A percentile compares a stretch with the other conserved stretches of the same genome.
Evolutionary conservation across 2,888 invertebrate species (phyloP).

Genomic region (Acrobasis repandana): DNA sequence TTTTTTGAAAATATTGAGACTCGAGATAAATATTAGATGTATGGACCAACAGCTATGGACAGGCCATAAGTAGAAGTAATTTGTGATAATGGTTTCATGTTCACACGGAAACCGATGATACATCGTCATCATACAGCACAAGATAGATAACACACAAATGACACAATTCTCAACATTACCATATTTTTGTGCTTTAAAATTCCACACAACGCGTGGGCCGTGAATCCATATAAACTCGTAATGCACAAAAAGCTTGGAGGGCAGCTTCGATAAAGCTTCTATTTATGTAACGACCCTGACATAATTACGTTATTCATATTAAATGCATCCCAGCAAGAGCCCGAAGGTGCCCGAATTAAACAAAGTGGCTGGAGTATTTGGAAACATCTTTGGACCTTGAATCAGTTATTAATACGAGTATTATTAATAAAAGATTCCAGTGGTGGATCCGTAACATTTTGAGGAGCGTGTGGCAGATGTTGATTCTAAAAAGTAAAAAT

Average conservation of each 20-base stretch:
- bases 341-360: not conserved
- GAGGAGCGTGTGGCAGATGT: too few species aligned
- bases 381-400: slow-evolving; percentile 11
- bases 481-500: too few species aligned
- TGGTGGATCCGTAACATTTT: not conserved
- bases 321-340: not conserved
- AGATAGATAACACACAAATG: not conserved
- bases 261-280: slow-evolving; percentile 8
- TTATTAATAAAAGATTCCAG: not conserved
- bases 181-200: not conserved
- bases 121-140: not conserved
- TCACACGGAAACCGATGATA: too few species aligned
- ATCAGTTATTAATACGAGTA: slow-evolving; percentile 1
- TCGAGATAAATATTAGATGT: too few species aligned
- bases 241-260: not conserved
- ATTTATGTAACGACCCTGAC: slow-evolving; percentile 2
- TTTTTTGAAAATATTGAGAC: too few species aligned
- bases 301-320: not conserved
- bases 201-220: slow-evolving; percentile 1
- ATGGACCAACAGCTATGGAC: too few species aligned
- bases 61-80: too few species aligned
- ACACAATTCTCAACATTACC: not conserved
- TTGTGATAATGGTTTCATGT: too few species aligned
- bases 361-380: not conserved
- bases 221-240: not conserved